Evolutionary conservation across 2,113 vertebrate genomes (phyloP), one percentile per base, ranked within the genome.

Genomic region (Apteryx mantelli): DNA sequence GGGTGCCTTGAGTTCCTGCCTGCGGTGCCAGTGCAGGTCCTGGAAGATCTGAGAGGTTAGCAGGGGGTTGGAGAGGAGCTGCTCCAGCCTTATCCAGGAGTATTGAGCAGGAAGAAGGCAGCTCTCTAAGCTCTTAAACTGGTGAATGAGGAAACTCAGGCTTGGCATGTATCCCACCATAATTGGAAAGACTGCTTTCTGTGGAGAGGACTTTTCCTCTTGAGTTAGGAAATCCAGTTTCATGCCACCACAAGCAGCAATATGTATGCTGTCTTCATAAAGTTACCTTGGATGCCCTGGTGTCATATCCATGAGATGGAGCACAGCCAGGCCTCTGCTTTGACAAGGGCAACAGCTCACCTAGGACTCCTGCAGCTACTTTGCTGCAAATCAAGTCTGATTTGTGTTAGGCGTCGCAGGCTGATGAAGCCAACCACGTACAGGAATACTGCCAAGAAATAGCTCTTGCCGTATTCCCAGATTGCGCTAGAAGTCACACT

Each of bases 401-500:
- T 65, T 65, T 80, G 63, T n/a, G 17, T 61, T 13, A 85, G n/a
- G 34, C 71, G 26, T 76, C 74, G 11, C 8, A 25, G 48, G 12
- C 46, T 70, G 78, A 73, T 56, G 60, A 40, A 50, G 55, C 50
- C 70, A 68, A 85, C 64, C 13, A 32, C 42, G 50, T 5, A 60
- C 18, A 73, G n/a, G 58, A 56, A 78, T 42, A 70, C 28, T 52
- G 46, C 71, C 84, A 75, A 81, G 64, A 74, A 78, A 17, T 12
- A 83, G 73, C 14, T 28, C 38, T 65, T 79, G 66, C n/a, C 63
- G 46, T 73, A 25, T 82, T 50, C 70, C 63, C 80, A 83, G 42
- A 19, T 34, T 73, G 69, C 82, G 28, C 86, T 97, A 96, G 89
- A 90, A 97, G 93, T 96, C 89, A 91, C 70, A 82, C 77, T 88